A percentile compares a stretch with the other conserved stretches of the same genome.
Evolutionary conservation across 2,113 vertebrate species (phyloP).

Genomic region (Sphyrna mokarran): DNA sequence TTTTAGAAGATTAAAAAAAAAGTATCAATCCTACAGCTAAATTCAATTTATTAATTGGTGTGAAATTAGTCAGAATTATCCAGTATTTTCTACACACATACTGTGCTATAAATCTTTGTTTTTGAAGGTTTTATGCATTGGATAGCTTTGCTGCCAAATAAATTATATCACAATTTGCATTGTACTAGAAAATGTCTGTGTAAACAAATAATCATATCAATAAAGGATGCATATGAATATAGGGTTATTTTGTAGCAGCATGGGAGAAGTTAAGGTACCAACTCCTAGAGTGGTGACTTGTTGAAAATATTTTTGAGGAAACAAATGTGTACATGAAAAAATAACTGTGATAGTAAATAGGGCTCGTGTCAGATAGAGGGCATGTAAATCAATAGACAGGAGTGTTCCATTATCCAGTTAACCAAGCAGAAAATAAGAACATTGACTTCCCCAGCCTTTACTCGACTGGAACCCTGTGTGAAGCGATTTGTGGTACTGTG

Average conservation of each 20-base stretch:
- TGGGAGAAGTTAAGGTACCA: not conserved
- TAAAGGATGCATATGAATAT: not conserved
- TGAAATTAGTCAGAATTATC: not conserved
- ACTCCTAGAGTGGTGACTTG: not conserved
- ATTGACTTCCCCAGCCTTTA: not conserved
- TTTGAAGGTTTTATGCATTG: not conserved
- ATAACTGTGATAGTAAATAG: not conserved
- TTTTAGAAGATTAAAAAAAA: not conserved
- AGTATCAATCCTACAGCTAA: not conserved
- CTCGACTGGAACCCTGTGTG: not conserved
- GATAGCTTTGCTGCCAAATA: not conserved
- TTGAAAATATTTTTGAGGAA: not conserved
- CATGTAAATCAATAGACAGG: not conserved
- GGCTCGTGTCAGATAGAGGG: not conserved
- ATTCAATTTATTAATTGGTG: not conserved
- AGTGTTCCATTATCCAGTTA: constrained; percentile 12
- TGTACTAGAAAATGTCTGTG: not conserved
- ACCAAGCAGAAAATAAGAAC: constrained; percentile 25
- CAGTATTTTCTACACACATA: not conserved
- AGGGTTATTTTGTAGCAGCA: not conserved
- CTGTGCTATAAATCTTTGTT: not conserved
- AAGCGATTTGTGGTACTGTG: not conserved
- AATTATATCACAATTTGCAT: not conserved
- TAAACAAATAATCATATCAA: not conserved
- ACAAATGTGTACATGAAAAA: not conserved